Percentiles rank a stretch among this genome's conserved stretches.
These are phyloP conservation scores for Phocides pigmalion DNA, from an alignment of 1,140 invertebrate genomes.

Conservation along the genomic window DNA sequence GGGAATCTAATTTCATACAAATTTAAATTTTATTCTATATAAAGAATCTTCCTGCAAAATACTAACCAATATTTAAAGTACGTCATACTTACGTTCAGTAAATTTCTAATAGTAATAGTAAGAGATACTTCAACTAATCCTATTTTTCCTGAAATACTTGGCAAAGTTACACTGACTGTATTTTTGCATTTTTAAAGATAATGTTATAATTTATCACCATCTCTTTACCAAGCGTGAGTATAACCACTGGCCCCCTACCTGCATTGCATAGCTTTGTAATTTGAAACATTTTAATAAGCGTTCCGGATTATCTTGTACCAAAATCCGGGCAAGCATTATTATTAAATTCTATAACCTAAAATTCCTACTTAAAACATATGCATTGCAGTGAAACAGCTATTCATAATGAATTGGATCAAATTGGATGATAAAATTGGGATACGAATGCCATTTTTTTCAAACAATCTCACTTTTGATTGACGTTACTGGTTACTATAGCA, in stretches of 20 bases:
- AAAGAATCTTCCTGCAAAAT: no score
- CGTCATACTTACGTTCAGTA: no score
- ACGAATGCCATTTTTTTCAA: no score
- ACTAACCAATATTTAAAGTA: no score
- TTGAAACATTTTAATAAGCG: conserved; percentile 35
- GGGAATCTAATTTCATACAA: no score
- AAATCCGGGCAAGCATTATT: conserved; percentile 25
- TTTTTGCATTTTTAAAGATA: neutral
- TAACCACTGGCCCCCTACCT: conserved; percentile 21
- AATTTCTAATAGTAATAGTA: no score
- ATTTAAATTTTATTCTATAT: no score
- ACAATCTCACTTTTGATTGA: no score
- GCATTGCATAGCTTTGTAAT: conserved; percentile 26
- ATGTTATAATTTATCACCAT: neutral
- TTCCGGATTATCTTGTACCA: conserved; percentile 24
- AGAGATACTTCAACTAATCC: no score
- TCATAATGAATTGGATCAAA: conserved; percentile 1
- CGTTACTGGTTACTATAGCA: no score
- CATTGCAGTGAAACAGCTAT: conserved; percentile 7
- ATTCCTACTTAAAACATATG: conserved; percentile 21
- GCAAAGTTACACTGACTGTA: no score
- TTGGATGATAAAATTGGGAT: neutral
- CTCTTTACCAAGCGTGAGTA: conserved; percentile 1
- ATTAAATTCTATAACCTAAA: conserved; percentile 31
- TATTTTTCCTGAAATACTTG: no score